phyloP scores from a whole-genome alignment of 2,888 invertebrate species.

The Molorchus minor region DNA sequence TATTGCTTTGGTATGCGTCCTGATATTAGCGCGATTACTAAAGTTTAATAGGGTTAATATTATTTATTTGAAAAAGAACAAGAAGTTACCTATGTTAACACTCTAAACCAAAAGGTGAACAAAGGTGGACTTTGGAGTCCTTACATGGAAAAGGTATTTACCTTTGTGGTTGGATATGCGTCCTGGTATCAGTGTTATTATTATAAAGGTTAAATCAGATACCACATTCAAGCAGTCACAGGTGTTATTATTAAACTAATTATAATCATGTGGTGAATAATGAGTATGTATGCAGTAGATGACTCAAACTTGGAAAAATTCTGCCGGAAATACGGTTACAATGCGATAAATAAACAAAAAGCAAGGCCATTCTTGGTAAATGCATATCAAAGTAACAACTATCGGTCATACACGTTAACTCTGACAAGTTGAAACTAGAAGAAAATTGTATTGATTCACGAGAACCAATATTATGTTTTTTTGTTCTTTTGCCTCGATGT shows the following conservation, averaged over 20 bases:
- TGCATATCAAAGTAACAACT: constrained; percentile 19
- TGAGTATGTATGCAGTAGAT: constrained; percentile 27
- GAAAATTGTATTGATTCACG: constrained; percentile 8
- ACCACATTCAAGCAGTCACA: neutral
- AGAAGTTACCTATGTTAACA: too few species aligned
- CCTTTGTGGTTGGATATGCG: too few species aligned
- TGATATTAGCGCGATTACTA: too few species aligned
- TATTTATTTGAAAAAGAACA: too few species aligned
- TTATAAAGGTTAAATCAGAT: neutral
- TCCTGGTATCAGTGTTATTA: too few species aligned
- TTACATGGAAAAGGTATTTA: too few species aligned
- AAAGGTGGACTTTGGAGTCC: too few species aligned
- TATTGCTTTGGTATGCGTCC: too few species aligned
- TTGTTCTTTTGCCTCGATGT: constrained; percentile 11
- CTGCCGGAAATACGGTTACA: constrained; percentile 35
- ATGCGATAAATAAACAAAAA: constrained; percentile 30
- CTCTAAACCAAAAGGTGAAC: too few species aligned
- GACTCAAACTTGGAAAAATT: constrained; percentile 41
- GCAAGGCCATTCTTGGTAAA: constrained; percentile 31
- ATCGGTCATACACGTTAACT: constrained; percentile 28
- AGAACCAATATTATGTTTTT: neutral
- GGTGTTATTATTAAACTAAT: constrained; percentile 19
- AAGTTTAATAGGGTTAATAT: too few species aligned
- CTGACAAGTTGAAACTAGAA: constrained; percentile 20
- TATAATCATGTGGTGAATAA: constrained; percentile 22